phyloP scores from a whole-genome alignment of 2,888 invertebrate species.

The Dorcus parallelipipedus region DNA sequence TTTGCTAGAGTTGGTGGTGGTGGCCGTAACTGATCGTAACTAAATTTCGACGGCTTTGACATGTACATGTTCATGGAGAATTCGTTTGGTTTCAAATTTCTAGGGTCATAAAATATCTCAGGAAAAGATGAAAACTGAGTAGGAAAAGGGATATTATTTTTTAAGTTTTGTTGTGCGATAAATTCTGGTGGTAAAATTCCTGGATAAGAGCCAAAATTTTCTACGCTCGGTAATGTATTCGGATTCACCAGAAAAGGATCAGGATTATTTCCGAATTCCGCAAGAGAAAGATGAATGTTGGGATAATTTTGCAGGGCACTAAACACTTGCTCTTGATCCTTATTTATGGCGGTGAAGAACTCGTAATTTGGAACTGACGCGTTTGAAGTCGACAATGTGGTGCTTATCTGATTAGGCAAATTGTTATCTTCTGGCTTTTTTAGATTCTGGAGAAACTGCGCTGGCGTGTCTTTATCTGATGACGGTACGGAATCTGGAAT shows the following conservation, averaged over 20 bases:
- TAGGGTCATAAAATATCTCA: conserved; percentile 5
- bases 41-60: conserved; percentile 4
- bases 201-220: conserved; percentile 7
- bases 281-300: too few relatives aligned
- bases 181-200: conserved; percentile 1
- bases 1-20: background rate
- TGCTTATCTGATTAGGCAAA: too few relatives aligned
- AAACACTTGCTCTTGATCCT: too few relatives aligned
- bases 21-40: background rate
- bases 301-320: too few relatives aligned
- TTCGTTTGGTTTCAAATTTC: conserved; percentile 6
- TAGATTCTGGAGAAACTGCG: too few relatives aligned
- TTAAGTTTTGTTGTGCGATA: background rate
- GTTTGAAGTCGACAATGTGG: too few relatives aligned
- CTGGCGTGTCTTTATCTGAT: too few relatives aligned
- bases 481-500: too few relatives aligned
- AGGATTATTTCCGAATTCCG: too few relatives aligned
- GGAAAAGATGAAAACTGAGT: background rate
- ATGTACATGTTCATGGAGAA: conserved; percentile 9
- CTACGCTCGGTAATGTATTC: conserved; percentile 1
- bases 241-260: background rate
- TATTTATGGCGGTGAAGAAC: too few relatives aligned
- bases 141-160: background rate
- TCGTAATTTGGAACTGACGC: too few relatives aligned
- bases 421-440: too few relatives aligned